A percentile compares a stretch with the other conserved stretches of the same genome.
These are phyloP conservation scores for Eilema depressum DNA, from an alignment of 2,888 invertebrate species.

Conservation along the genomic window DNA sequence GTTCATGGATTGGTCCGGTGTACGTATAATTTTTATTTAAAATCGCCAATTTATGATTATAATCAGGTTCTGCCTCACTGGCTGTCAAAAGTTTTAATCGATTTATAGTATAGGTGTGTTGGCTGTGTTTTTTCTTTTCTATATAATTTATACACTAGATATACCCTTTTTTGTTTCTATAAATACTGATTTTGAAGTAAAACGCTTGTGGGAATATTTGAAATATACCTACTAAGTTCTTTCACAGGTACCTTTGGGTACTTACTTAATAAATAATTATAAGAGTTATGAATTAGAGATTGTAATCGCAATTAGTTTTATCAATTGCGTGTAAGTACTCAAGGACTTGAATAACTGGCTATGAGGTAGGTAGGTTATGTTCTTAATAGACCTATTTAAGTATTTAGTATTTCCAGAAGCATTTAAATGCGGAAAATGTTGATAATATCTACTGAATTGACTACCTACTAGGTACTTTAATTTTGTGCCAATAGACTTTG, in stretches of 20 bases:
- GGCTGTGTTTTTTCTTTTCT: slow-evolving; percentile 33
- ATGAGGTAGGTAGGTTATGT: slow-evolving; percentile 2
- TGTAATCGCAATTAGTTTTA: slow-evolving; percentile 32
- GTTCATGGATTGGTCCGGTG: slow-evolving; percentile 69
- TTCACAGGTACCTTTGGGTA: neutral
- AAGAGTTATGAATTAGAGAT: slow-evolving; percentile 28
- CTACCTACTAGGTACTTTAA: neutral
- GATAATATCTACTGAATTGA: neutral
- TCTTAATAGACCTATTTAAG: neutral
- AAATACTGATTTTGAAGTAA: slow-evolving; percentile 4
- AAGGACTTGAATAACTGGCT: neutral
- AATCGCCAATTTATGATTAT: slow-evolving; percentile 81
- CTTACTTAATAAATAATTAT: slow-evolving; percentile 22
- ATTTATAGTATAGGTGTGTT: slow-evolving; percentile 47
- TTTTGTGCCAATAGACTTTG: neutral
- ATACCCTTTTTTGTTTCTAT: slow-evolving; percentile 29
- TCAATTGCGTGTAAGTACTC: slow-evolving; percentile 20
- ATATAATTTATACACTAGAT: slow-evolving; percentile 8
- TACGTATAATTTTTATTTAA: slow-evolving; percentile 76
- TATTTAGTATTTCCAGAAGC: neutral
- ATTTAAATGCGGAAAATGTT: neutral
- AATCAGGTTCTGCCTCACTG: slow-evolving; percentile 62
- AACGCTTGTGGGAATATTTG: neutral
- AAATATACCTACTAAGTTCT: too few species aligned
- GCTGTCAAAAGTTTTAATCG: slow-evolving; percentile 52